Conservation (phyloP, 2,797 vertebrate genomes). For the Loris lydekkerianus region DNA sequence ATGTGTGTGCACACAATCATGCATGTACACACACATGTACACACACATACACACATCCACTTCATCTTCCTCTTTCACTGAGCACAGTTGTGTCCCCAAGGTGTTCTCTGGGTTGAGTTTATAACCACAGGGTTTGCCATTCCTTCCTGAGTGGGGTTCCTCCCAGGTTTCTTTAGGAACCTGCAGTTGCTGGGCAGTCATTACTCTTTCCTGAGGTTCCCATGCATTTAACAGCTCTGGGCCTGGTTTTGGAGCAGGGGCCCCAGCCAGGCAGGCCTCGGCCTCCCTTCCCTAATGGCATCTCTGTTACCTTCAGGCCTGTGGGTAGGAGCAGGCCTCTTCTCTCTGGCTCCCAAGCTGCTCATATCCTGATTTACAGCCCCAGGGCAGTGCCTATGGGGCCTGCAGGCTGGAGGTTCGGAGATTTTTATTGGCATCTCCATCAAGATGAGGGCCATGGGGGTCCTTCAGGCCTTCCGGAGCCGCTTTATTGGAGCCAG, state of each 20-base stretch:
- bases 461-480: conserved; percentile 89
- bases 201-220: conserved; percentile 83
- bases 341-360: conserved; percentile 87
- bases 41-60: neutral
- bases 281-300: conserved; percentile 85
- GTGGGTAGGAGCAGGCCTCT: conserved; percentile 83
- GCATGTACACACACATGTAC: neutral
- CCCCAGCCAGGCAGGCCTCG: conserved; percentile 53
- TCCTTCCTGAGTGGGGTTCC: conserved; percentile 82
- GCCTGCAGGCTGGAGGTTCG: conserved; percentile 89
- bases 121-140: conserved; percentile 57
- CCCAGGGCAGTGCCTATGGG: conserved; percentile 81
- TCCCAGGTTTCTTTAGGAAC: conserved; percentile 65
- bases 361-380: conserved; percentile 88
- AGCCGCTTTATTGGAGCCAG: conserved; percentile 88
- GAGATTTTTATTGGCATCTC: conserved; percentile 90
- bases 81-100: conserved; percentile 82
- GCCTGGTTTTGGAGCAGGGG: conserved; percentile 79
- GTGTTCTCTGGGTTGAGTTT: conserved; percentile 74
- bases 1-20: neutral
- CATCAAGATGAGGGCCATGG: conserved; percentile 88
- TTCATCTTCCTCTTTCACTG: conserved; percentile 69
- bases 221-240: conserved; percentile 83
- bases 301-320: conserved; percentile 83
- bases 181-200: conserved; percentile 66